Evolutionary conservation across 2,113 vertebrate species (phyloP).

Genomic region (Dasyurus viverrinus): DNA sequence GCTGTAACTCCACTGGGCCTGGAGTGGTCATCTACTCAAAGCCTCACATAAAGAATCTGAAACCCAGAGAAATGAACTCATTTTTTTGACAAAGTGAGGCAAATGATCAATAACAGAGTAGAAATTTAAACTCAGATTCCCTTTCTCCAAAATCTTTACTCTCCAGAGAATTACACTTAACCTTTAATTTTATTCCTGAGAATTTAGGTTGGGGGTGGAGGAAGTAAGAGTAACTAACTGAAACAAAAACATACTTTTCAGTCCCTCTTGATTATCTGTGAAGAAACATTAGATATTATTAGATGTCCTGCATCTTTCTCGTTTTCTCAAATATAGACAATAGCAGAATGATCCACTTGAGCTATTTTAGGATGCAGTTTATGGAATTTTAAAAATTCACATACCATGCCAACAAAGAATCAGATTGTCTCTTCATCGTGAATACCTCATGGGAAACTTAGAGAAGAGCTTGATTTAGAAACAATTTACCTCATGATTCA

Average conservation of each 20-base stretch:
- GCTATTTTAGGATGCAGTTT: neutral
- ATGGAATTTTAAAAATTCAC: conserved; percentile 1
- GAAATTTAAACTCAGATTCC: neutral
- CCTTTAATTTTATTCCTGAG: neutral
- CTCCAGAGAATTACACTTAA: neutral
- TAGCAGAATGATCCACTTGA: neutral
- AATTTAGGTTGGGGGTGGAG: neutral
- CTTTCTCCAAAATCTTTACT: neutral
- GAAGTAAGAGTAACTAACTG: neutral
- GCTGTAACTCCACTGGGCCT: neutral
- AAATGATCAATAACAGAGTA: neutral
- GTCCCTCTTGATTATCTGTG: neutral
- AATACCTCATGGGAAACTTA: conserved; percentile 69
- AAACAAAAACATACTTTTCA: neutral
- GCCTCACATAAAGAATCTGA: neutral
- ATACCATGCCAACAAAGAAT: neutral
- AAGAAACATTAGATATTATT: neutral
- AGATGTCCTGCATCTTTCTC: neutral
- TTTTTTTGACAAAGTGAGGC: neutral
- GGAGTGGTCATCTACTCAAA: neutral
- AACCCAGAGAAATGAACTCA: neutral
- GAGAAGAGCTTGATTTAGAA: conserved; percentile 74
- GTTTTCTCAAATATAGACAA: neutral
- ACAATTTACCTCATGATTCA: conserved; percentile 65
- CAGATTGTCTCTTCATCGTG: neutral